Evolutionary conservation across 2,113 vertebrate genomes (phyloP), one percentile per base, ranked within the genome.

Genomic region (Diphyllodes magnificus): DNA sequence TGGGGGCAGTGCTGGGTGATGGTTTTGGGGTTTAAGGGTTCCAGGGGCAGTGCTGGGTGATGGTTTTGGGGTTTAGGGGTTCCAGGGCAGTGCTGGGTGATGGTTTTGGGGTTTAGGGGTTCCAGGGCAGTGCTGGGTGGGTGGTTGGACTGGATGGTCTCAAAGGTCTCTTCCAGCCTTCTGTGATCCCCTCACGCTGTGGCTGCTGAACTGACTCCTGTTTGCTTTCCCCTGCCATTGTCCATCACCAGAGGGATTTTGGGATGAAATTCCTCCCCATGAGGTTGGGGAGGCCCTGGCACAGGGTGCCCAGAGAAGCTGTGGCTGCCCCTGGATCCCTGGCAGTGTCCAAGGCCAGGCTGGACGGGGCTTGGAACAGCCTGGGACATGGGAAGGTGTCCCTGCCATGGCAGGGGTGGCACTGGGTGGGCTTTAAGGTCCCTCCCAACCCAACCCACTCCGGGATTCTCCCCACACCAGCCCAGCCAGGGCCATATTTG

Each of bases 241-340:
- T 8, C 69, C 37, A 6, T 17, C 57, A 13, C n/a, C 47, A 76
- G n/a, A 19, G 49, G 50, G 31, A 42, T 71, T 3, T 22, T 18
- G 30, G 31, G 49, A 25, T 0, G 11, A 1, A 56, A 79, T 79
- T 28, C 0, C 0, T 35, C 16, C 24, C n/a, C 49, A 20, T 0
- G 0, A 63, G 40, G n/a, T 24, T 56, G 65, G 11, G 9, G 2
- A 71, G 65, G 64, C n/a, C 51, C 56, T 70, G 84, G 84, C 47
- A 45, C 64, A 69, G 72, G 19, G 12, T 86, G 33, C 21, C 23
- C 82, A 66, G 71, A 76, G 82, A 2, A 76, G 61, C 53, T 76
- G 61, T 21, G 60, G 44, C 31, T 51, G 63, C 71, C 37, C 56
- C 75, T 82, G 80, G 31, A 63, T 54, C 40, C 65, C 65, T 87